Evolutionary conservation across 2,797 vertebrate species (phyloP).

Genomic region (Pyrocephalus nanus): DNA sequence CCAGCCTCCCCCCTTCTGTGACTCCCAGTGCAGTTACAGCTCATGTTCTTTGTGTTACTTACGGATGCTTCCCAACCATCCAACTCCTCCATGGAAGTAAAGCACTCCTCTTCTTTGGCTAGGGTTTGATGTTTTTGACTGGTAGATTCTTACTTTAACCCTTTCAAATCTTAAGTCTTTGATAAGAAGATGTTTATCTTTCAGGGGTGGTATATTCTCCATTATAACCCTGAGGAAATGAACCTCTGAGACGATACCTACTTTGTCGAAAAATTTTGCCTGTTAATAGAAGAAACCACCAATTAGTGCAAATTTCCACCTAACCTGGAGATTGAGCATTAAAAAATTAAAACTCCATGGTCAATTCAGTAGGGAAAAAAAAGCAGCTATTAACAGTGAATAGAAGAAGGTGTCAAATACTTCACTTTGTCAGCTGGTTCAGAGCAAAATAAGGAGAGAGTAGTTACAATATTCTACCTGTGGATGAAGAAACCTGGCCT

Average conservation of each 20-base stretch:
- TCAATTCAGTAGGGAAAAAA: neutral
- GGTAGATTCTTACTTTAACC: conserved; percentile 82
- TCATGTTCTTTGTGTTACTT: neutral
- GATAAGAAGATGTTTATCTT: conserved; percentile 71
- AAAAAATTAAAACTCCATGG: neutral
- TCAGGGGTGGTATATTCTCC: conserved; percentile 30
- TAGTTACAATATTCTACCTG: neutral
- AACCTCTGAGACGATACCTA: conserved; percentile 75
- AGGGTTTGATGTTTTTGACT: conserved; percentile 66
- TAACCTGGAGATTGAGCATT: neutral
- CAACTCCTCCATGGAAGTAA: conserved; percentile 84
- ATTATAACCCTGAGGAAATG: conserved; percentile 57
- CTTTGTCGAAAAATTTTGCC: conserved; percentile 79
- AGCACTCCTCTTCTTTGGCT: conserved; percentile 78
- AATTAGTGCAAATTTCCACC: neutral
- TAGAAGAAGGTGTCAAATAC: neutral
- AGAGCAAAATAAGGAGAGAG: neutral
- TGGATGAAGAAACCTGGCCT: neutral
- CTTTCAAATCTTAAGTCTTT: conserved; percentile 78
- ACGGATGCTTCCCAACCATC: conserved; percentile 79
- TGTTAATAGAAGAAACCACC: conserved; percentile 56
- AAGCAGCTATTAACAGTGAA: neutral
- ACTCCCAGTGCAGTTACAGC: neutral
- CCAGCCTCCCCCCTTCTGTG: neutral
- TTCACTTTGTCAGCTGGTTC: neutral